Conservation (phyloP, 2,113 vertebrate genomes). For the Origma solitaria region DNA sequence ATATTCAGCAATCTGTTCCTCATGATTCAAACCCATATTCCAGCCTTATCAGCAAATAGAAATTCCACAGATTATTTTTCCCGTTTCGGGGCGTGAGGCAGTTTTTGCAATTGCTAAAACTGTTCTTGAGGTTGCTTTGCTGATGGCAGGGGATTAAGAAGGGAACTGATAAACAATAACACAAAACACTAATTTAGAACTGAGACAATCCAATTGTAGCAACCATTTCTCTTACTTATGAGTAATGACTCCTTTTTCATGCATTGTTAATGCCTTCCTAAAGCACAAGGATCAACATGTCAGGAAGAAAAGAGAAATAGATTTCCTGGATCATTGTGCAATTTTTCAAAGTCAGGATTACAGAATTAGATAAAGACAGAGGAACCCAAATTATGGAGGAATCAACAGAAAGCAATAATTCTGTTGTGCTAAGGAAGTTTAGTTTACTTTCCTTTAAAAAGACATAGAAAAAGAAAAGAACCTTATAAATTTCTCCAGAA, state of each 20-base stretch:
- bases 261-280: slow-evolving; percentile 26
- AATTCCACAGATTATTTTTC: neutral
- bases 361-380: neutral
- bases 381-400: neutral
- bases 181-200: neutral
- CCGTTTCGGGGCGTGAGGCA: neutral
- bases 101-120: neutral
- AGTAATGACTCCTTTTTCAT: slow-evolving; percentile 35
- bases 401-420: neutral
- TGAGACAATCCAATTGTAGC: neutral
- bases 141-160: neutral
- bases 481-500: neutral
- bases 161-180: neutral
- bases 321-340: neutral
- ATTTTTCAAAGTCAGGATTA: neutral
- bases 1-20: neutral
- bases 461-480: neutral
- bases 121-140: neutral
- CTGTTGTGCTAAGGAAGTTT: neutral
- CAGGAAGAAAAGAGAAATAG: slow-evolving; percentile 10
- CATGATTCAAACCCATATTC: neutral
- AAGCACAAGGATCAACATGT: neutral
- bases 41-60: slow-evolving; percentile 2
- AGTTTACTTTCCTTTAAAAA: neutral
- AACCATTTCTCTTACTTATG: neutral